Evolutionary conservation across 2,797 vertebrate genomes (phyloP), one percentile per base, ranked within the genome.

Genomic region (Epinephelus awoara): DNA sequence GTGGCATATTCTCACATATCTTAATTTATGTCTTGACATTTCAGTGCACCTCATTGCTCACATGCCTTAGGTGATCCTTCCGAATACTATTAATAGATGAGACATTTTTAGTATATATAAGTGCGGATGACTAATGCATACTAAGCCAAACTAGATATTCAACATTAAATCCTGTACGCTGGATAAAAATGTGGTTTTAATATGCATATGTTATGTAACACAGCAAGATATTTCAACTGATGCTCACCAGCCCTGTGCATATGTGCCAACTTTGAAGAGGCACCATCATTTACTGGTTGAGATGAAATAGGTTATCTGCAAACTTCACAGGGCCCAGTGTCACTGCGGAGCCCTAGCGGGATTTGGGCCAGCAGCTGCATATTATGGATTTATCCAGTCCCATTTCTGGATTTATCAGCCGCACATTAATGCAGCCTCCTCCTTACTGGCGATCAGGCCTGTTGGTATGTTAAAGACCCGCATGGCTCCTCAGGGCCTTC

Each of bases 371-470:
- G 73, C 59, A 85, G 85, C 79, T 87, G 69, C 86, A 79, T 84
- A 82, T 89, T 85, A 84, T 56, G 72, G 82, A 87, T 88, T 90
- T 86, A 87, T 80, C 85, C 76, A 75, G 72, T 82, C 79, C 79
- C 79, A 75, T 89, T 91, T 88, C 77, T 80, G 82, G 85, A 90
- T 89, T 85, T 80, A 86, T 89, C 80, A 81, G 79, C 72, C 68
- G 71, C 34, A 17, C 64, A 23, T 87, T 86, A 90, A 86, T 85
- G 67, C 70, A 62, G 81, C 64, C 67, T 62, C 80, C 83, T 89
- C 81, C 75, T 82, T 67, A 55, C 85, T 76, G 81, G 59, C 79
- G 82, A 89, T 80, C 84, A 62, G 68, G 67, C 67, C 69, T 72
- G 85, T 77, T 88, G 83, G 74, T 85, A 86, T 68, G 58, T 83